phyloP scores from a whole-genome alignment of 2,888 invertebrate genomes.

The Agapostemon virescens region DNA sequence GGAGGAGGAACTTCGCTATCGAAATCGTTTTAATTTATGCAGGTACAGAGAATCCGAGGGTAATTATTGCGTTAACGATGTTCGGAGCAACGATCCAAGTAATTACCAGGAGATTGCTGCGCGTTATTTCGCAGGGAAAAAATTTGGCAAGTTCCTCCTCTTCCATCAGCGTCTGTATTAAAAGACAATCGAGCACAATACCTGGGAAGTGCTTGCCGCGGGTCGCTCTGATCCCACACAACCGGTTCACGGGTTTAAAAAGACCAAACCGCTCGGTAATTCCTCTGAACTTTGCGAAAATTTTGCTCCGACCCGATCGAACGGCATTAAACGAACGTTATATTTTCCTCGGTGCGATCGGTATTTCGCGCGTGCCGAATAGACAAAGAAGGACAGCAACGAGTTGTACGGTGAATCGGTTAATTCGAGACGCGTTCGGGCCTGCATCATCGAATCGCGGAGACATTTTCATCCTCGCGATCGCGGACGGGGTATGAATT shows the following conservation, averaged over 20 bases:
- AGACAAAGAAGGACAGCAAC: conserved; percentile 9
- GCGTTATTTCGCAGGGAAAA: neutral
- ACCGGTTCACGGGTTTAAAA: conserved; percentile 7
- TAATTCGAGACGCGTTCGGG: conserved; percentile 14
- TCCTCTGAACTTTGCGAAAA: conserved; percentile 39
- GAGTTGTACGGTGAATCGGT: conserved; percentile 45
- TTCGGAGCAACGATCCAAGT: neutral
- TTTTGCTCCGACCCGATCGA: neutral
- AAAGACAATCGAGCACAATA: conserved; percentile 2
- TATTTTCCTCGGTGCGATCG: conserved; percentile 25
- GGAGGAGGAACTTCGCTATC: neutral
- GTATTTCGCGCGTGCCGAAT: conserved; percentile 15
- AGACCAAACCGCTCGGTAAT: neutral
- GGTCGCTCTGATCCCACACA: conserved; percentile 19
- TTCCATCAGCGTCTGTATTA: neutral
- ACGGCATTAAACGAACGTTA: neutral
- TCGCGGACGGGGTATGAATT: conserved; percentile 36
- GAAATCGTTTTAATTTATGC: neutral
- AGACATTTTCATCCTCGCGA: conserved; percentile 32
- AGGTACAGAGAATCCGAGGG: neutral
- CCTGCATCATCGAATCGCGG: conserved; percentile 37
- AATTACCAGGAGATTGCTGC: neutral
- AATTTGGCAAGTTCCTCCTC: neutral
- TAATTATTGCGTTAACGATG: neutral
- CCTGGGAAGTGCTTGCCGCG: neutral